phyloP scores from a whole-genome alignment of 2,797 vertebrate genomes.

The Pitangus sulphuratus region DNA sequence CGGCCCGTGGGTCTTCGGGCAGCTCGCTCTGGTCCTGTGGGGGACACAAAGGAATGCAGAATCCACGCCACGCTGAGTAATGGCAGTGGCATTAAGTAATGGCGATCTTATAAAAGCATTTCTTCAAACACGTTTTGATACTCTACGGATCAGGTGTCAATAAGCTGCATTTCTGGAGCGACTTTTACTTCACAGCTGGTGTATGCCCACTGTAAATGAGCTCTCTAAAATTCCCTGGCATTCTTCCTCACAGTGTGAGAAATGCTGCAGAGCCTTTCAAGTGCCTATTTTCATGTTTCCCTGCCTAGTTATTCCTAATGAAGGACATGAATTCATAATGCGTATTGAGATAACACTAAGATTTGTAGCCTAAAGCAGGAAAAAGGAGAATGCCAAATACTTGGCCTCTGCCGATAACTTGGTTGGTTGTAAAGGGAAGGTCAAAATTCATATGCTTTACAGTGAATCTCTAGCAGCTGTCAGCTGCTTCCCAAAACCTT shows the following conservation, averaged over 20 bases:
- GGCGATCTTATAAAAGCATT: neutral
- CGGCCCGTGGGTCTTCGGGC: too few species aligned
- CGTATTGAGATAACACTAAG: neutral
- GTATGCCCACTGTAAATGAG: neutral
- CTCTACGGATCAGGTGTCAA: neutral
- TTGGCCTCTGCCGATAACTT: neutral
- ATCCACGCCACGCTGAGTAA: fast-evolving
- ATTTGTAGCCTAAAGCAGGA: neutral
- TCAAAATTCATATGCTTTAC: neutral
- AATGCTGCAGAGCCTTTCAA: neutral
- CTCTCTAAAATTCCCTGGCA: neutral
- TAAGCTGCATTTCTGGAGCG: neutral
- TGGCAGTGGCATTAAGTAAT: fast-evolving
- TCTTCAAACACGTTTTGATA: neutral
- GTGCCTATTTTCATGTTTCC: neutral
- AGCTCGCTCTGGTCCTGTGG: neutral
- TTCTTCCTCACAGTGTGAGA: neutral
- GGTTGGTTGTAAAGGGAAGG: neutral
- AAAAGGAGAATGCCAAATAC: neutral
- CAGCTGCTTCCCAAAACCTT: neutral
- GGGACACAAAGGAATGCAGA: fast-evolving
- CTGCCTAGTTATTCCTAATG: slow-evolving; percentile 10
- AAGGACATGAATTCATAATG: neutral
- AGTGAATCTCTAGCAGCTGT: neutral
- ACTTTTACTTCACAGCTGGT: neutral